Evolutionary conservation across 1,140 invertebrate genomes (phyloP).

Genomic region (Drosophila novamexicana): DNA sequence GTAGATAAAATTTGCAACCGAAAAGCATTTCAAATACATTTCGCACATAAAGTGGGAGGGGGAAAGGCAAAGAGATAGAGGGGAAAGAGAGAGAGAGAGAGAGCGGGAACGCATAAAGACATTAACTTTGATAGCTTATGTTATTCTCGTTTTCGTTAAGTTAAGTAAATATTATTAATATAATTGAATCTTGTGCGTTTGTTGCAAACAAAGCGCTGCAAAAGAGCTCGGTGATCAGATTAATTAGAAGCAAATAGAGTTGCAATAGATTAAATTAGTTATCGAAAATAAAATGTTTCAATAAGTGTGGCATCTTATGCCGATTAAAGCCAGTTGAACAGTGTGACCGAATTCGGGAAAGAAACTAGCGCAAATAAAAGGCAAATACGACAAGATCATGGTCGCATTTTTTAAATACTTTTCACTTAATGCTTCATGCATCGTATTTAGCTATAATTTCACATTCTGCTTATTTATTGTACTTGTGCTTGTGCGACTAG

Average conservation of each 20-base stretch:
- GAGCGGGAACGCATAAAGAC: conserved; percentile 19
- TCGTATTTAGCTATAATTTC: not conserved
- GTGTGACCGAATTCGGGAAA: too few species aligned
- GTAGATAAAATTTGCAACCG: not conserved
- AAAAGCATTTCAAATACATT: not conserved
- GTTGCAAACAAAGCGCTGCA: conserved; percentile 63
- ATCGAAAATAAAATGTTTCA: too few species aligned
- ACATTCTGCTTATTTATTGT: not conserved
- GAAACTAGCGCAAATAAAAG: too few species aligned
- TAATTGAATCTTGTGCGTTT: conserved; percentile 55
- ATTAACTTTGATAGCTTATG: conserved; percentile 27
- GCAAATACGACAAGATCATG: too few species aligned
- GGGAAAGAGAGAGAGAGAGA: conserved; percentile 20
- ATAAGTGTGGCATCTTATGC: too few species aligned
- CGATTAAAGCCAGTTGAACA: too few species aligned
- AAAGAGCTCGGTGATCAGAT: conserved; percentile 50
- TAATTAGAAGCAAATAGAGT: conserved; percentile 7
- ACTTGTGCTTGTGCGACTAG: not conserved
- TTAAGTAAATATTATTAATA: conserved; percentile 35
- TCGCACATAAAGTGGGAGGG: not conserved
- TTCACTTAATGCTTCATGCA: too few species aligned
- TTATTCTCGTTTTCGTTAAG: conserved; percentile 13
- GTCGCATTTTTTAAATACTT: too few species aligned
- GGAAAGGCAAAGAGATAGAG: not conserved
- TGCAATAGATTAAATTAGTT: not conserved